Conservation (phyloP, 2,113 vertebrate species). For the Sturnira hondurensis region DNA sequence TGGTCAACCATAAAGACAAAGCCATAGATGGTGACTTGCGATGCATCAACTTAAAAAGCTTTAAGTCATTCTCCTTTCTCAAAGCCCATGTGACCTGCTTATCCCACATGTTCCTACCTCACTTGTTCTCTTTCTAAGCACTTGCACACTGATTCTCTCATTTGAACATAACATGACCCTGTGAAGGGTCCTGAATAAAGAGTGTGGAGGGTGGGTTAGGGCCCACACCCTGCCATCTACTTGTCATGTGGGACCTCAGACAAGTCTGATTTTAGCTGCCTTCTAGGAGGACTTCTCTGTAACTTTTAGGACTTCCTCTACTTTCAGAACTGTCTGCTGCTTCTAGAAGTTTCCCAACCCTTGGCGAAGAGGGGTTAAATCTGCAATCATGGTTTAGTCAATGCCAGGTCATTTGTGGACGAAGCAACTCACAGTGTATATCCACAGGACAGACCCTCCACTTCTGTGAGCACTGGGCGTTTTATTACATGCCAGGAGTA, state of each 20-base stretch:
- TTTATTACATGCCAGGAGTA: neutral
- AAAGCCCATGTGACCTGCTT: neutral
- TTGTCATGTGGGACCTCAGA: neutral
- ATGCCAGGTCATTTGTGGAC: neutral
- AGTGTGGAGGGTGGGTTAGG: accelerated
- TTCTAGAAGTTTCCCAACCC: neutral
- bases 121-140: neutral
- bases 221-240: neutral
- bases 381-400: neutral
- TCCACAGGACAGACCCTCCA: too few species aligned
- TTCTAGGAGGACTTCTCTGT: neutral
- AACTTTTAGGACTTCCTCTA: neutral
- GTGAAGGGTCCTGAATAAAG: neutral
- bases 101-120: neutral
- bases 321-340: neutral
- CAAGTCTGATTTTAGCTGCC: neutral
- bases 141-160: neutral
- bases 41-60: neutral
- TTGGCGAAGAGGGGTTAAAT: neutral
- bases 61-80: neutral
- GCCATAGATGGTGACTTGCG: neutral
- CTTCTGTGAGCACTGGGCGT: neutral
- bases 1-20: neutral
- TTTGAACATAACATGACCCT: neutral
- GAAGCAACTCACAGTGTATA: neutral